Evolutionary conservation across 2,797 vertebrate species (phyloP), one percentile per base, ranked within the genome.

Genomic region (Psittacula derbiana): DNA sequence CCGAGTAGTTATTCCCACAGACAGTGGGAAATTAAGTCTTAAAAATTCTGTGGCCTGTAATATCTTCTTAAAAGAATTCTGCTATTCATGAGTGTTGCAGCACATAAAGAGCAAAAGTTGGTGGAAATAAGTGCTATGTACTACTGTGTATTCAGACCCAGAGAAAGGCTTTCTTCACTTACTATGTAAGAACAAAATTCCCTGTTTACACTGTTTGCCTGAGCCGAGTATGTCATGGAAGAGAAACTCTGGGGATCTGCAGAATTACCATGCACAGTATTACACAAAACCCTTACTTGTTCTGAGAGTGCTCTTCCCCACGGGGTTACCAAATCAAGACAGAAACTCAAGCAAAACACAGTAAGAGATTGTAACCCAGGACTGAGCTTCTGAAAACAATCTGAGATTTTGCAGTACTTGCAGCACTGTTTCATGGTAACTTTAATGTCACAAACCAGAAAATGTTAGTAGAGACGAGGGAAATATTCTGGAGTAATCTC

Each of bases 151-250:
- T 89, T 84, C 55, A 90, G 85, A 87, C 41, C 3, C 16, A 0
- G 8, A 93, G 85, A 93, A 95, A 73, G 6, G 19, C 57, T 86
- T 80, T 75, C 62, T 80, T 87, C 67, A 57, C 92, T 94, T 65
- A 55, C 58, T 73, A 71, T 49, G 5, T 21, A 60, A 86, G 66
- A 91, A 84, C 36, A 92, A 87, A 60, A 53, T 73, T 31, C 16
- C 36, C 18, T 87, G n/a, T 78, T 94, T 67, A 92, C 18, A 75
- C 50, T 62, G 7, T 28, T 88, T 73, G 41, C 19, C 66, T 71
- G 40, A 74, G 38, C 53, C 55, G 43, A 91, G 6, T 40, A 55
- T 67, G 16, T 72, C 36, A 55, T 58, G 15, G 10, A 58, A 91
- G 82, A 88, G 49, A 40, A 69, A 33, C 23, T 16, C 52, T 23